Conservation (phyloP, 30 jellyfish, hydroid and myxozoan genomes). For the Mastigias papua region DNA sequence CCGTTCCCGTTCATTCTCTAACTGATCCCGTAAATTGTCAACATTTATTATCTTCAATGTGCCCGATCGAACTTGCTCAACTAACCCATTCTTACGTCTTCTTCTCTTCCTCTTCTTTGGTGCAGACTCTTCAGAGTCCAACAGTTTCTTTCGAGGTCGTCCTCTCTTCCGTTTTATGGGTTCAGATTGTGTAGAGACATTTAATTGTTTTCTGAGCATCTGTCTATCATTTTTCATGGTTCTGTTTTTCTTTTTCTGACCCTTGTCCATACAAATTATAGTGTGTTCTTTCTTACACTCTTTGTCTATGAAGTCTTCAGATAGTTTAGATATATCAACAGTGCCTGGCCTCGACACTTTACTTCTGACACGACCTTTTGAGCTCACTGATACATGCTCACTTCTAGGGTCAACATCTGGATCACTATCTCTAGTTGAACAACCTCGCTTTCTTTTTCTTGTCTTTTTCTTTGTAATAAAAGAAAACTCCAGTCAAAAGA, state of each 20-base stretch:
- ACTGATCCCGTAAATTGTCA: slow-evolving; percentile 51
- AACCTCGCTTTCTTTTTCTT: background rate
- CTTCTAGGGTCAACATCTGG: background rate
- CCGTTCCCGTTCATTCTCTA: slow-evolving; percentile 22
- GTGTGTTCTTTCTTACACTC: background rate
- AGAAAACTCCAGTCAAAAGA: background rate
- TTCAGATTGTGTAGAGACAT: background rate
- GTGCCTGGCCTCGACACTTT: slow-evolving; percentile 72
- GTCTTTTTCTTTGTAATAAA: background rate
- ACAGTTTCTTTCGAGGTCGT: slow-evolving; percentile 41
- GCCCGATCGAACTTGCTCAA: slow-evolving; percentile 54
- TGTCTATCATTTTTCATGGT: background rate
- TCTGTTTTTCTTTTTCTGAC: background rate
- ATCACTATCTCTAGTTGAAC: background rate
- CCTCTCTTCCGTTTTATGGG: slow-evolving; percentile 51
- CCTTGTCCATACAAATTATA: background rate
- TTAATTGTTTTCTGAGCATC: background rate
- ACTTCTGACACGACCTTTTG: slow-evolving; percentile 61
- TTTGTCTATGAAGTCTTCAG: slow-evolving; percentile 39
- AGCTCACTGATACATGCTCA: slow-evolving; percentile 43
- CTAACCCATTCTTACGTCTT: slow-evolving; percentile 21
- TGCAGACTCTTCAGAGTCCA: slow-evolving; percentile 10
- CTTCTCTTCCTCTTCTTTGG: slow-evolving; percentile 20
- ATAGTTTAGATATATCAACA: slow-evolving; percentile 58
- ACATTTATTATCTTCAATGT: slow-evolving; percentile 44